Base-by-base conservation (phyloP, 2,888 invertebrate genomes). In the Folsomia candida region DNA sequence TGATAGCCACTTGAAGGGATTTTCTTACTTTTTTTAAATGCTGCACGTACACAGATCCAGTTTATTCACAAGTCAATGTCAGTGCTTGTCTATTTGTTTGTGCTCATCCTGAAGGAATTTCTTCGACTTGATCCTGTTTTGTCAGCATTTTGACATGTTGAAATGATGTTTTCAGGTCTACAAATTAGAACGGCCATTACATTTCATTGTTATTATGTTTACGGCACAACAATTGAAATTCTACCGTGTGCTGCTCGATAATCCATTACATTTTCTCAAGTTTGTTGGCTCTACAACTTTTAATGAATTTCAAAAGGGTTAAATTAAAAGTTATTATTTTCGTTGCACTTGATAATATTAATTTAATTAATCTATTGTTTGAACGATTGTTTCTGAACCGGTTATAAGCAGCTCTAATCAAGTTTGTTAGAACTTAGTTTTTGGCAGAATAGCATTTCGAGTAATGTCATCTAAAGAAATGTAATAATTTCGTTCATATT, bases 111-210 rank as follows among this genome's bases (percentile, higher is more conserved):
- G 14, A 37, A 9, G 37, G 37, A 37, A 37, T 37, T 37, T 37
- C 57, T 54, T 28, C 27, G 24, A 66, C 27, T 58, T 57, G 57
- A 57, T 57, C 57, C 57, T 37, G 37, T 37, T 37, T 37, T 37
- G 37, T 37, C 6, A 37, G 37, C 37, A 57, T 57, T n/a, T 37
- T 37, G 37, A 37, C 54, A 54, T 20, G 18, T 54, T 54, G 18
- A 54, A 54, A 18, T 54, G 54, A 14, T 54, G 6, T 6, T 54
- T 54, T 57, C 57, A 54, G 58, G 18, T 11, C 11, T 47, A 51
- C 51, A 65, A 22, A 28, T 47, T 26, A 65, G 47, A 65, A 26
- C 51, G 47, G 65, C 4, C 25, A 51, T 51, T 64, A 51, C 18
- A 51, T 22, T 24, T 51, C n/a, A 29, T 37, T 4, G 14, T 37